Base-by-base conservation (phyloP, 2,113 vertebrate genomes). In the Ochotona curzoniae region DNA sequence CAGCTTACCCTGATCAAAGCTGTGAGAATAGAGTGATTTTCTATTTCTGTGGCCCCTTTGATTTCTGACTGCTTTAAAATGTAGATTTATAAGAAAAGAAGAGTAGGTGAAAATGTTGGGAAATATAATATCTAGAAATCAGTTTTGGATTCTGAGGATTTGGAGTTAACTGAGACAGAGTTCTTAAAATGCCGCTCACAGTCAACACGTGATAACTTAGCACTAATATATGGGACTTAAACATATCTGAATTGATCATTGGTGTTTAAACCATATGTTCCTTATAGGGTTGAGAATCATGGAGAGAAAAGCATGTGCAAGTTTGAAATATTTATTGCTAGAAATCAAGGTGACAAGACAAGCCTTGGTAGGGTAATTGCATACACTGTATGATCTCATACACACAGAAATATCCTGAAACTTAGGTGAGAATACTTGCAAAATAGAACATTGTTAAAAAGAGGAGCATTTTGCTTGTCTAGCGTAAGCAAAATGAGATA, bases 311-410 rank as follows among this genome's bases (percentile, higher is more conserved):
- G 67, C 70, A 73, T 81, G 83, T 91, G 81, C 67, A n/a, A 84
- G 69, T 82, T 90, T 74, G 82, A 85, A 96, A 79, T 94, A 66
- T 91, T 93, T 93, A 87, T 89, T 87, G 47, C 17, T 44, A 0
- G 70, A 84, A 73, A 57, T 94, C 85, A 93, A 85, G 73, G 67
- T 82, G 82, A 51, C 67, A 18, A 30, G 81, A 54, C 3, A 90
- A 44, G 13, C 87, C 63, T 47, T 81, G 60, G n/a, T 3, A 32
- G 32, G 54, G 44, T 90, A 89, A 90, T 90, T 91, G 76, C 74
- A 87, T 69, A 28, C 7, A 30, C 38, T n/a, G 63, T 54, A 84
- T 38, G 49, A 54, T 84, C 28, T 76, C 67, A 87, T 67, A 91
- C 32, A 82, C 76, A 66, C 9, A 86, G 78, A 51, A 82, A 74